phyloP scores from a whole-genome alignment of 2,797 vertebrate genomes.

The Catharus ustulatus region DNA sequence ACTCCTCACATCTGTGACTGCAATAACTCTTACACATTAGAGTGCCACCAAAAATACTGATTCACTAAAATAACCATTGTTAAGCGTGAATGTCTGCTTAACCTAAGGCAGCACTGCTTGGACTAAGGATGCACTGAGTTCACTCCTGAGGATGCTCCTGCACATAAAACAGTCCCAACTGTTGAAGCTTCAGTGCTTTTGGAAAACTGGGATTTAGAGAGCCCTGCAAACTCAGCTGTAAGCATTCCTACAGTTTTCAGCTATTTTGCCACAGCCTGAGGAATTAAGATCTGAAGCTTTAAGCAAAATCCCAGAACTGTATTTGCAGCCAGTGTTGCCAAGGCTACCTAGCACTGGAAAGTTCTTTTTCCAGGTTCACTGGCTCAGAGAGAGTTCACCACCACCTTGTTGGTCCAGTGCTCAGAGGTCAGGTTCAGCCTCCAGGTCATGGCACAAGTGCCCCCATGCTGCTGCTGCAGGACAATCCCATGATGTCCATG shows the following conservation, averaged over 20 bases:
- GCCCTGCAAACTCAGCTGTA: neutral
- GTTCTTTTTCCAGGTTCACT: neutral
- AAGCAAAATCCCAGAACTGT: neutral
- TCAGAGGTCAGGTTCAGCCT: neutral
- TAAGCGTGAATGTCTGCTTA: neutral
- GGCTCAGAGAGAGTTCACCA: neutral
- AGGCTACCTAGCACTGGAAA: neutral
- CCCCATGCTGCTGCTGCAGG: neutral
- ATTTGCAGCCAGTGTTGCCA: neutral
- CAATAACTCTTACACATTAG: neutral
- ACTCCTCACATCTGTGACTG: neutral
- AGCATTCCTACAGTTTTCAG: neutral
- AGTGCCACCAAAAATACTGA: neutral
- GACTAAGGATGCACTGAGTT: neutral
- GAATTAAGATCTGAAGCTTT: neutral
- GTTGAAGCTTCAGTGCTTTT: neutral
- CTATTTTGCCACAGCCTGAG: neutral
- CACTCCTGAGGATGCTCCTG: neutral
- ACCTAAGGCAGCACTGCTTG: neutral
- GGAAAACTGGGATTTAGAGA: neutral
- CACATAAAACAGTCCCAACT: neutral
- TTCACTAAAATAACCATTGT: neutral
- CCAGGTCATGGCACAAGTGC: neutral
- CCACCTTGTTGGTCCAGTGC: neutral
- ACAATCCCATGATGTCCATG: rapidly evolving